Conservation (phyloP, 2,888 invertebrate genomes). For the Euplagia quadripunctaria region DNA sequence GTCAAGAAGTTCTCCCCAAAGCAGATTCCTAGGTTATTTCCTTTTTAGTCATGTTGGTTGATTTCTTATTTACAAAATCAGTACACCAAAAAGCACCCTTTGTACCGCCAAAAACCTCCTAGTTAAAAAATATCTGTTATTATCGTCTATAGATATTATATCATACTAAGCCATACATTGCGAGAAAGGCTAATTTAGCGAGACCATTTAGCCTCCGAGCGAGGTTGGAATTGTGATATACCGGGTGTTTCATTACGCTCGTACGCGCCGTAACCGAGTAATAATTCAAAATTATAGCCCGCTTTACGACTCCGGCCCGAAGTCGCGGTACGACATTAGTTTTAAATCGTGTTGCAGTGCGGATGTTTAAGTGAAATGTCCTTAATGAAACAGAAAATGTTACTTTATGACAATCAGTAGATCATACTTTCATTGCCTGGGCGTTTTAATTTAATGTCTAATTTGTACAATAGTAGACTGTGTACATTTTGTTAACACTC, state of each 20-base stretch:
- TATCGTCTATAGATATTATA: slow-evolving; percentile 53
- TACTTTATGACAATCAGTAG: not conserved
- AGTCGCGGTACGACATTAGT: slow-evolving; percentile 55
- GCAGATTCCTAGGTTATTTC: no score
- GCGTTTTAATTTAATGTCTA: not conserved
- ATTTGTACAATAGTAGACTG: not conserved
- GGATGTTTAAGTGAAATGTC: slow-evolving; percentile 53
- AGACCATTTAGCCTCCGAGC: slow-evolving; percentile 73
- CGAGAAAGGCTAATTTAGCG: slow-evolving; percentile 70
- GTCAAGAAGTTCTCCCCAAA: no score
- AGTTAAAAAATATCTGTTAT: slow-evolving; percentile 49
- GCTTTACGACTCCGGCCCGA: slow-evolving; percentile 66
- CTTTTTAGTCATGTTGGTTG: no score
- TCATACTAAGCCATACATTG: slow-evolving; percentile 62
- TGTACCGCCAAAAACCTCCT: no score
- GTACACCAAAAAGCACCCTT: no score
- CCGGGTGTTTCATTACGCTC: slow-evolving; percentile 79
- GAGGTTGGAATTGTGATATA: slow-evolving; percentile 77
- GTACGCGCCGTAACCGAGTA: slow-evolving; percentile 71
- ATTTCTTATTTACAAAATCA: no score
- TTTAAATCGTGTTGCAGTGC: slow-evolving; percentile 55
- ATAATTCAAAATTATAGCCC: slow-evolving; percentile 81
- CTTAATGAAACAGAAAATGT: slow-evolving; percentile 28
- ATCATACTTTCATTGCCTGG: not conserved
- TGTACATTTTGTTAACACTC: not conserved